Evolutionary conservation across 2,113 vertebrate species (phyloP), one percentile per base, ranked within the genome.

Genomic region (Cyprinodon brontotheroides): DNA sequence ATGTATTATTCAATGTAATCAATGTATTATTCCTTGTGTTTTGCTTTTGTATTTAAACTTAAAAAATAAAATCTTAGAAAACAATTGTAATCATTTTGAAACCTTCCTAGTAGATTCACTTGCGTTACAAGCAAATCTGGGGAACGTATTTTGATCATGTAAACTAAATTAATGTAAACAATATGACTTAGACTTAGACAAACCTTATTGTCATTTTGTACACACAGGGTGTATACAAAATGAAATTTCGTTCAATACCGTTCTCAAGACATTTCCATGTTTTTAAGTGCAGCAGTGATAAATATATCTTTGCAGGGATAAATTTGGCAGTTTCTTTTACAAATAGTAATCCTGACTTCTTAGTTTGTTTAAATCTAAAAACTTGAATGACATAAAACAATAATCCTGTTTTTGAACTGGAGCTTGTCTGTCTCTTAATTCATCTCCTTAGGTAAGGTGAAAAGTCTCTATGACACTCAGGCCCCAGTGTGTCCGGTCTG

Each of bases 401-500:
- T 29, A 0, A 1, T 43, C 0, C 47, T 29, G 4, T 8, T 59
- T 71, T 65, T 10, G 2, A 48, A 65, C 29, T 14, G 6, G 15
- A 22, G 10, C 37, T 41, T 48, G 12, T 69, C 13, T 53, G 17
- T 61, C 5, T 17, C 4, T 22, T 3, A 14, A 1, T 48, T 50
- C 2, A 0, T 13, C 39, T 75, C 0, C 70, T 22, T 76, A 94
- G 93, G 79, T 64, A 94, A 91, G 61, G 72, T 90, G 45, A 94
- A 92, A 84, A 78, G 61, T 12, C 89, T 98, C 70, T 99, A 95
- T 86, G 97, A 99, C 85, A 94, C 96, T 80, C 96, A 96, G 92
- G 94, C 95, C 61, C 98, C 97, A 0, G 92, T 96, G 77, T 99
- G 98, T 92, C 98, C 98, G 8, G 96, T 99, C 86, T 99, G 98